A percentile compares a stretch with the other conserved stretches of the same genome.
Conservation (phyloP, 2,888 invertebrate genomes). For the Aleiodes alternator region DNA sequence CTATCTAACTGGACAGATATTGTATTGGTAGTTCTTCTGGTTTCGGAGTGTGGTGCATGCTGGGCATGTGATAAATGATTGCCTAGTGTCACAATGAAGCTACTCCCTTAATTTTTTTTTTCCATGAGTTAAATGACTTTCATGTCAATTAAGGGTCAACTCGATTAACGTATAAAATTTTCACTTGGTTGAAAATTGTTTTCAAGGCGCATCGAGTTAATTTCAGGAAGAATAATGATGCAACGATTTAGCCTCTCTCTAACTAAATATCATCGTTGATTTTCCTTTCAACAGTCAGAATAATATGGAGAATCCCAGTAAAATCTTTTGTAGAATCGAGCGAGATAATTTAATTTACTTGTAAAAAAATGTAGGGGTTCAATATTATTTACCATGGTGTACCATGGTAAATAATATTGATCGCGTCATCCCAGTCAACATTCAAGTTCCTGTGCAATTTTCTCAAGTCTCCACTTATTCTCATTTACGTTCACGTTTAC, state of each 20-base stretch:
- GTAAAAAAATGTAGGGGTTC: background rate
- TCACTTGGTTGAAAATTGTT: constrained; percentile 20
- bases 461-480: constrained; percentile 69
- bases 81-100: constrained; percentile 48
- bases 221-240: too few relatives aligned
- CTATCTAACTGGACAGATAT: too few relatives aligned
- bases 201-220: background rate
- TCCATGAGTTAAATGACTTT: constrained; percentile 45
- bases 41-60: constrained; percentile 21
- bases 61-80: constrained; percentile 55
- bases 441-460: constrained; percentile 67
- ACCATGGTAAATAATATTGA: constrained; percentile 34
- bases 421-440: constrained; percentile 16
- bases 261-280: too few relatives aligned
- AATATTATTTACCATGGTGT: background rate
- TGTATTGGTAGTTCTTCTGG: constrained; percentile 25
- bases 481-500: constrained; percentile 74
- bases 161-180: constrained; percentile 26
- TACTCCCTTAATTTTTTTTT: constrained; percentile 44
- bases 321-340: background rate
- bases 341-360: background rate
- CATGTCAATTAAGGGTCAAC: constrained; percentile 48
- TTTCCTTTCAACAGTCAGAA: too few relatives aligned
- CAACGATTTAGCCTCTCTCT: too few relatives aligned
- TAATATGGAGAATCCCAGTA: background rate